A percentile compares a stretch with the other conserved stretches of the same genome.
These are phyloP conservation scores for Sinocyclocheilus anophthalmus DNA, from an alignment of 2,113 vertebrate species.

Conservation along the genomic window DNA sequence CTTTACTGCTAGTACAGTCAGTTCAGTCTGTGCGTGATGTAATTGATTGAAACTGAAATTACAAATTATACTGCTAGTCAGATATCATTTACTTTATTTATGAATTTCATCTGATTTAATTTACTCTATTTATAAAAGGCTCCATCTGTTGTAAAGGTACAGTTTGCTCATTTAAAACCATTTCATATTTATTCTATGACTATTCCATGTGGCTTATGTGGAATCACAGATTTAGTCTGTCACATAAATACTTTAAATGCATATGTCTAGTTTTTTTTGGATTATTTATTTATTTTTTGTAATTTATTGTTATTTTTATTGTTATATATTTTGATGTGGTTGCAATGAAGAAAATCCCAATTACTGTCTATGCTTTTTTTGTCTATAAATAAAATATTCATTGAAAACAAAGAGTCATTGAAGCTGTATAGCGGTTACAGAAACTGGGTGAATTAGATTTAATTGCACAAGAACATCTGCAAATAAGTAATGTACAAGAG, in stretches of 20 bases:
- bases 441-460: background rate
- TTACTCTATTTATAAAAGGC: background rate
- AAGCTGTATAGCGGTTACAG: background rate
- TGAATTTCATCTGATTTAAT: background rate
- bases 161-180: background rate
- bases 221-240: background rate
- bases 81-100: no score
- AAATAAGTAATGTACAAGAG: background rate
- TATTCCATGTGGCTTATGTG: background rate
- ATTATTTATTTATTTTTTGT: no score
- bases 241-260: no score
- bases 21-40: background rate
- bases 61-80: background rate
- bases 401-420: background rate
- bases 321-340: background rate
- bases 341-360: background rate
- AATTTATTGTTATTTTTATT: no score
- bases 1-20: background rate
- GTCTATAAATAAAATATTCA: background rate
- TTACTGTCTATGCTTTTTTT: background rate
- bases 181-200: background rate
- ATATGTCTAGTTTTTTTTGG: no score
- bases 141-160: background rate
- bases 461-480: background rate
- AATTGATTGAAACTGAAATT: background rate